These are phyloP conservation scores for Diorhabda sublineata DNA, from an alignment of 1,140 invertebrate species.

Conservation along the genomic window DNA sequence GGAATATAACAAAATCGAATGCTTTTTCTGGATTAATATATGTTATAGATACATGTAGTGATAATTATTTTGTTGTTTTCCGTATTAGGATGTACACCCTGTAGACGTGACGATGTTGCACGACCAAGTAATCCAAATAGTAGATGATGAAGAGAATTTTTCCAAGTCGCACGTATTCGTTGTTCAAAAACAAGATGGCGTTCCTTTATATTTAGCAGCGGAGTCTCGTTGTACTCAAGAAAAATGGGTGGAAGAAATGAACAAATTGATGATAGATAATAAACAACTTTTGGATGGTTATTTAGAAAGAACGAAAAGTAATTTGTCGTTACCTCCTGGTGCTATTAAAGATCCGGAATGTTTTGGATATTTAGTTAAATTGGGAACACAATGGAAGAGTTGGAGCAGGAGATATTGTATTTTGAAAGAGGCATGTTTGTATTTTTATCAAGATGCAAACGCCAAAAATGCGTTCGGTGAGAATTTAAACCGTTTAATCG, in stretches of 20 bases:
- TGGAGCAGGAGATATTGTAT: conserved; percentile 93
- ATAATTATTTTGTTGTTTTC: conserved; percentile 11
- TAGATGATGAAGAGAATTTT: conserved; percentile 53
- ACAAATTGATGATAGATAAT: conserved; percentile 62
- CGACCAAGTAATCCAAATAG: conserved; percentile 70
- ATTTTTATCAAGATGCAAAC: conserved; percentile 86
- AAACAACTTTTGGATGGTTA: conserved; percentile 61
- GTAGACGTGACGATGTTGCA: conserved; percentile 83
- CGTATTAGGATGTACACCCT: conserved; percentile 74
- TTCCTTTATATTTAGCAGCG: conserved; percentile 74
- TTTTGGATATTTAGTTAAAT: conserved; percentile 83
- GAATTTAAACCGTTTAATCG: conserved; percentile 8
- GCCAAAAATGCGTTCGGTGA: conserved; percentile 81
- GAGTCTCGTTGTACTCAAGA: conserved; percentile 70
- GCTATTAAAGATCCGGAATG: conserved; percentile 81
- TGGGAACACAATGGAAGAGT: conserved; percentile 70
- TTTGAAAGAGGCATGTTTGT: conserved; percentile 90
- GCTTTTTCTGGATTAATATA: not conserved
- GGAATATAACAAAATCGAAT: not conserved
- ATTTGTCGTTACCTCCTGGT: conserved; percentile 65
- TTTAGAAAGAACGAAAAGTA: conserved; percentile 66
- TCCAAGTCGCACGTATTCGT: conserved; percentile 60
- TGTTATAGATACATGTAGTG: not conserved
- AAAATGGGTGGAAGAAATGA: conserved; percentile 72
- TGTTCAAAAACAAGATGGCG: conserved; percentile 71